Evolutionary conservation across 2,113 vertebrate genomes (phyloP), one percentile per base, ranked within the genome.

Genomic region (Erythrolamprus reginae): DNA sequence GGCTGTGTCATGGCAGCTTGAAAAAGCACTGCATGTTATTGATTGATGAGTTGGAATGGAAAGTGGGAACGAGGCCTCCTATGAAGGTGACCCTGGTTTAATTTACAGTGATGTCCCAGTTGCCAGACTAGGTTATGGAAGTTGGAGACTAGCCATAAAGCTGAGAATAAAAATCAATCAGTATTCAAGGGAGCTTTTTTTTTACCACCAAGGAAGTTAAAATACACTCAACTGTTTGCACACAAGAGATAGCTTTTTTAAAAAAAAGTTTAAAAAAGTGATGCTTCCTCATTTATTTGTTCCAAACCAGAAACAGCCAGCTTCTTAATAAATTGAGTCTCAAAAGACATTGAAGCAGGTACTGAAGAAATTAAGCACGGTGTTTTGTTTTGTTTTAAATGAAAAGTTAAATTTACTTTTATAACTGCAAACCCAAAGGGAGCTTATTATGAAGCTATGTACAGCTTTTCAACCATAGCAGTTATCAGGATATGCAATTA

Each of bases 371-470:
- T 61, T 21, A 88, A 13, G 61, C 15, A 13, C 15, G 88, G 9
- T 85, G 45, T 38, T 45, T 45, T 24, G 7, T 90, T 92, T 58
- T 89, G 28, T 0, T 58, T 58, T 10, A 58, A 58, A 83, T 0
- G 91, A 45, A 92, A 92, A 65, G 48, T 93, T 95, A 90, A 4
- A 77, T 65, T 65, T 2, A 58, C 61, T 51, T 38, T 90, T 93
- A 58, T 52, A 51, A 9, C 89, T 91, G 38, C 93, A 92, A 3
- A 92, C 47, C 33, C 6, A 86, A 13, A 88, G 33, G 47, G n/a
- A 92, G 83, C 6, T 83, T 91, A 52, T 51, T 89, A 91, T 51
- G 86, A 93, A 91, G 26, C 13, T 89, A 89, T 77, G 55, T 38
- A 92, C 26, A 84, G 89, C 89, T 92, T 93, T 47, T 0, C 86